Conservation (phyloP, 1,140 invertebrate genomes). For the Camponotus vicinus region DNA sequence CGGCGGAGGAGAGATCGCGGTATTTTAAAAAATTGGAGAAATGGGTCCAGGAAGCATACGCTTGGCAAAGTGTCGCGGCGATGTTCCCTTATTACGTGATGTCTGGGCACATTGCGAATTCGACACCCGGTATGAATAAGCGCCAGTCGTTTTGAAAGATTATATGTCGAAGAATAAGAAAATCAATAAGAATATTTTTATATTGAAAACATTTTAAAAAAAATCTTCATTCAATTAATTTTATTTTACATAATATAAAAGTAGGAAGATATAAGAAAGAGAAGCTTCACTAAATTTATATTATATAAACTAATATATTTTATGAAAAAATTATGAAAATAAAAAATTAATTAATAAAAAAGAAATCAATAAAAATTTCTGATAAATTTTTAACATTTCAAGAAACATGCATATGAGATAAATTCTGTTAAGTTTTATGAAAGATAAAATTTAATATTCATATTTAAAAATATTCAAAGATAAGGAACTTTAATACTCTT, state of each 20-base stretch:
- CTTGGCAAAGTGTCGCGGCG: conserved; percentile 85
- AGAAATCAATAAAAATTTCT: too few species aligned
- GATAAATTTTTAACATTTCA: too few species aligned
- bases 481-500: too few species aligned
- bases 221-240: neutral
- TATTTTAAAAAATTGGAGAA: conserved; percentile 86
- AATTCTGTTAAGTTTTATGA: too few species aligned
- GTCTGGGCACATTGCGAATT: conserved; percentile 82
- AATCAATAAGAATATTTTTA: neutral
- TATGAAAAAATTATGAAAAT: too few species aligned
- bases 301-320: neutral
- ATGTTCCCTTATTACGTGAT: conserved; percentile 85
- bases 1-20: conserved; percentile 78
- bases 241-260: too few species aligned
- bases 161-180: neutral
- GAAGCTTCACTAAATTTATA: neutral
- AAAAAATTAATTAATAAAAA: too few species aligned
- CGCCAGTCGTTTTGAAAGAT: neutral
- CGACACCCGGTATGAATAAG: conserved; percentile 74
- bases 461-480: too few species aligned
- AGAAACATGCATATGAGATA: neutral
- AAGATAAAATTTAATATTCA: too few species aligned
- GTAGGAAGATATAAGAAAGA: neutral
- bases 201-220: neutral
- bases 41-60: conserved; percentile 86